Base-by-base conservation (phyloP, 2,797 vertebrate genomes). In the Peromyscus eremicus region DNA sequence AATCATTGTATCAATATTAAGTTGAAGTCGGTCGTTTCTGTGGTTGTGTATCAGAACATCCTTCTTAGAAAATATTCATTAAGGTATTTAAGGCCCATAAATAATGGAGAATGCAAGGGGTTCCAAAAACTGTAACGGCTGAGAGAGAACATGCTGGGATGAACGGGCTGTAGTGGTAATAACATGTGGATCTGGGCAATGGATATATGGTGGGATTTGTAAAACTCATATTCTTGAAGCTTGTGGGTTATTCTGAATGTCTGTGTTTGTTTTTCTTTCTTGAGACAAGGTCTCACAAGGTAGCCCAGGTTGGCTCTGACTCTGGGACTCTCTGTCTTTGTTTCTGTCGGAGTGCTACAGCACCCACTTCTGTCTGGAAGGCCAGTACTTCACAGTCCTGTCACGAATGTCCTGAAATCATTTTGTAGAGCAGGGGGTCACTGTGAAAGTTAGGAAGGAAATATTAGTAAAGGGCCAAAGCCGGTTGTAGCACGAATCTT, bases 391-490 rank as follows among this genome's bases (percentile, higher is more conserved):
- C n/a, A 52, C 10, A 86, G 14, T 89, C 92, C 52, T 81, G 11
- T 95, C 75, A 68, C 40, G 89, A 94, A 94, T 82, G 60, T 25
- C 52, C 57, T 46, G 37, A 5, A 71, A 40, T 93, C 32, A 25
- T 68, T 96, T 94, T 43, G 46, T 29, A 90, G 60, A 95, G 85
- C 76, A 95, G 62, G 94, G 77, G 55, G 14, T 96, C 49, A 64
- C 6, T 76, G 27, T 52, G 66, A 19, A n/a, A 34, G 83, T 82
- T 91, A n/a, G 11, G 68, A 77, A 40, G 14, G 86, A 93, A 91
- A 95, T 87, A 80, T 55, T 79, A 52, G 23, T 85, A 90, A 88
- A 89, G 16, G 49, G 34, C 82, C 91, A 80, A 92, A 29, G 16
- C 73, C 83, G 34, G 12, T 55, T 55, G 14, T 16, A 49, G 49